A percentile compares a stretch with the other conserved stretches of the same genome.
Evolutionary conservation across 2,797 vertebrate species (phyloP).

Genomic region (Coregonus suidteri): DNA sequence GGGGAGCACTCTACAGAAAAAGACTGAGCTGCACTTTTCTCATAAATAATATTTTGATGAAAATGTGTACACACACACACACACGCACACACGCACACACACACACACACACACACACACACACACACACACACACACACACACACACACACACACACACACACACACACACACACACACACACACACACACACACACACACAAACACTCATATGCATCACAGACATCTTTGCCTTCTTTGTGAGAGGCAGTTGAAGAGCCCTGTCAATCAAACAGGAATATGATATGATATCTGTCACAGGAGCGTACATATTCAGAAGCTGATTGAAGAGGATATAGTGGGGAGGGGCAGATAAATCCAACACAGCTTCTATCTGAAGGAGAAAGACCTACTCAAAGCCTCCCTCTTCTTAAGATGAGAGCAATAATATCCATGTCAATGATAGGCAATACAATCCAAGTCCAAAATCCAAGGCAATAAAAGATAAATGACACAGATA

Average conservation of each 20-base stretch:
- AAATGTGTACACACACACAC: too few species aligned
- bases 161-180: too few species aligned
- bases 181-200: not conserved
- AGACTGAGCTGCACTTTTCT: not conserved
- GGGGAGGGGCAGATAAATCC: not conserved
- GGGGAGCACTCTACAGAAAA: conserved; percentile 21
- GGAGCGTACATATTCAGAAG: not conserved
- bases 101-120: too few species aligned
- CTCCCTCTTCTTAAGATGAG: not conserved
- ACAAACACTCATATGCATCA: not conserved
- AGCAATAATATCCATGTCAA: not conserved
- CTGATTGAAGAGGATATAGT: not conserved
- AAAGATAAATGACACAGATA: not conserved
- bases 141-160: too few species aligned
- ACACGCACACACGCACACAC: too few species aligned
- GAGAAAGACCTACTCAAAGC: not conserved
- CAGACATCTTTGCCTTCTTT: not conserved
- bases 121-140: too few species aligned
- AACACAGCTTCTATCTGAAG: not conserved
- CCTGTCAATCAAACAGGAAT: not conserved
- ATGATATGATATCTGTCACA: not conserved
- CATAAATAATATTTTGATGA: not conserved
- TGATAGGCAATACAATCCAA: too few species aligned
- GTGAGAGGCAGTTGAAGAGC: not conserved
- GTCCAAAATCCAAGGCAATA: not conserved